Conservation (phyloP, 1,140 invertebrate genomes). For the Aphis gossypii region DNA sequence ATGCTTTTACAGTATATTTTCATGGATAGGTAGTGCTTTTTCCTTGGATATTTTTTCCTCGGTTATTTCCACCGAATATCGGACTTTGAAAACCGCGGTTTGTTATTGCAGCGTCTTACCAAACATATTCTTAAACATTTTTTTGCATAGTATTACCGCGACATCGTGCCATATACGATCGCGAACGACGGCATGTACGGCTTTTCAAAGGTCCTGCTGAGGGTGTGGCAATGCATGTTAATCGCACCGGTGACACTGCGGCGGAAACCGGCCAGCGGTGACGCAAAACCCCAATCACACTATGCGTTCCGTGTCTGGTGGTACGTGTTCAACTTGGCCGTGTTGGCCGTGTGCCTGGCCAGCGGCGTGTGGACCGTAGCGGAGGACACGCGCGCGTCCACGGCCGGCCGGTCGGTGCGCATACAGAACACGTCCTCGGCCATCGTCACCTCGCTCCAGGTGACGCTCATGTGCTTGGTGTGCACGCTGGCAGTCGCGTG, state of each 20-base stretch:
- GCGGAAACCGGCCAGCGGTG: background rate
- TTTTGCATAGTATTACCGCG: too few relatives aligned
- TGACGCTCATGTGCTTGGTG: background rate
- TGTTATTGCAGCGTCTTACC: too few relatives aligned
- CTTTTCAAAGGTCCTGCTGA: constrained; percentile 19
- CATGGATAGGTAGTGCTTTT: too few relatives aligned
- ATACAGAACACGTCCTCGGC: constrained; percentile 26
- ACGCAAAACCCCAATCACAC: too few relatives aligned
- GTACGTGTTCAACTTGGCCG: background rate
- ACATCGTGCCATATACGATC: background rate
- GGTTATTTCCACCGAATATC: too few relatives aligned
- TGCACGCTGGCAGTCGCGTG: background rate
- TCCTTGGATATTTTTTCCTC: too few relatives aligned
- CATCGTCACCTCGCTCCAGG: constrained; percentile 12
- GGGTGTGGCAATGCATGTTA: constrained; percentile 26
- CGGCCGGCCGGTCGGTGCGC: background rate
- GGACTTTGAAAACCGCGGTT: too few relatives aligned
- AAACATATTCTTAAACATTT: too few relatives aligned
- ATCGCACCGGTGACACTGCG: constrained; percentile 33
- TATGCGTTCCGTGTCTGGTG: background rate
- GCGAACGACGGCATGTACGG: constrained; percentile 30
- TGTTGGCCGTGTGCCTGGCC: background rate
- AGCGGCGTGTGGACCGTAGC: background rate
- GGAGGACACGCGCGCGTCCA: background rate
- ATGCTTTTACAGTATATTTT: too few relatives aligned